Evolutionary conservation across 2,797 vertebrate species (phyloP).

Genomic region (Epinephelus coioides): DNA sequence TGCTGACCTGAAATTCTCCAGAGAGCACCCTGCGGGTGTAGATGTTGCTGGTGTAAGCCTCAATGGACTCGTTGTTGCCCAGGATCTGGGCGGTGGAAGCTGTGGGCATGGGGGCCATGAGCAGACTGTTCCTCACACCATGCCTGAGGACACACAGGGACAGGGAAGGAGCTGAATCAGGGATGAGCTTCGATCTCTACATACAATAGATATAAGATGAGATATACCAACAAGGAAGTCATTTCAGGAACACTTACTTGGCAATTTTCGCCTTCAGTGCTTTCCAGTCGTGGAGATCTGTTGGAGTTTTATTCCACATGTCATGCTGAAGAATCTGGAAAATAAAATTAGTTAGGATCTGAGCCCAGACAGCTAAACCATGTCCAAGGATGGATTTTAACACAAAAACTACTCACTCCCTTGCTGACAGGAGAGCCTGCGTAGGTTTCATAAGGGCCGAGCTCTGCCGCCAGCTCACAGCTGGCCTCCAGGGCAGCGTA

Average conservation of each 20-base stretch:
- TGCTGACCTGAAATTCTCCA: conserved; percentile 93
- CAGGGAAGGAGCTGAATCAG: not conserved
- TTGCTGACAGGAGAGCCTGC: conserved; percentile 93
- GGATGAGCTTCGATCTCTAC: not conserved
- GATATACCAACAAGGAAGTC: not conserved
- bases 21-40: conserved; percentile 97
- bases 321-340: conserved; percentile 92
- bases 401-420: conserved; percentile 81
- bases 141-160: conserved; percentile 75
- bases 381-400: not conserved
- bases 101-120: conserved; percentile 97
- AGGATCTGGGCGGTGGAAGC: conserved; percentile 98
- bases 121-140: conserved; percentile 95
- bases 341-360: conserved; percentile 11
- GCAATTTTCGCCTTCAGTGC: conserved; percentile 93
- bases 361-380: not conserved
- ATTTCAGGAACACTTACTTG: conserved; percentile 69
- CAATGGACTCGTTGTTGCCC: conserved; percentile 98
- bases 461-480: conserved; percentile 92
- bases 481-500: conserved; percentile 94
- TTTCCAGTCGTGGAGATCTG: conserved; percentile 94
- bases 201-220: not conserved
- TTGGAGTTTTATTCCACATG: conserved; percentile 94
- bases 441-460: conserved; percentile 91
- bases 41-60: conserved; percentile 98